Base-by-base conservation (phyloP, 2,113 vertebrate genomes). In the Gasterosteus aculeatus region DNA sequence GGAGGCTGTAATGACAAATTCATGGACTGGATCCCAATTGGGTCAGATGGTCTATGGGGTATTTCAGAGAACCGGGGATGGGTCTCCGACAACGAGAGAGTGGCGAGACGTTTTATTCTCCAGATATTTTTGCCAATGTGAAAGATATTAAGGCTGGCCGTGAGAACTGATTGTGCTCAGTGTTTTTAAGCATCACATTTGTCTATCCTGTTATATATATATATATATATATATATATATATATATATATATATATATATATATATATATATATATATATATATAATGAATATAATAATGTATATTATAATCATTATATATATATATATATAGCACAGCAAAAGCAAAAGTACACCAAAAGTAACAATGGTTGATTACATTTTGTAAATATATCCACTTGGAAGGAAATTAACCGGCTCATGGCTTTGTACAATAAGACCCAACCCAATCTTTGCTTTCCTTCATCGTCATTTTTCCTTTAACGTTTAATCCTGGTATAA, bases 11-110 rank as follows among this genome's bases (percentile, higher is more conserved):
- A 77, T 77, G 75, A 85, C 59, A 85, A 81, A 87, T 70, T 77
- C 75, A 57, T n/a, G 64, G 64, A 58, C 85, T 77, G 86, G 77
- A 91, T 86, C 78, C 73, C 84, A 91, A 88, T 72, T 88, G 84
- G 90, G 90, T 87, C 87, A 90, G 65, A 58, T 51, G 74, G 82
- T 86, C 82, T 78, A 56, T 41, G 10, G 81, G 75, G 86, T 66
- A 51, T 71, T 77, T 61, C 59, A 7, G 33, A 81, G 33, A 56
- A 65, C 63, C 5, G 22, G 67, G 78, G 62, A 54, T n/a, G 33
- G 38, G 33, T 58, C 46, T 53, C 33, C 71, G 44, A 53, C 41
- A 72, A 63, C 75, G 49, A 57, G 70, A 66, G 70, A 66, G 31
- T 38, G 7, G 10, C 47, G 67, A 54, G 51, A 76, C 69, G 72